Evolutionary conservation across 2,888 invertebrate species (phyloP).

Genomic region (Cephus sareptanus): DNA sequence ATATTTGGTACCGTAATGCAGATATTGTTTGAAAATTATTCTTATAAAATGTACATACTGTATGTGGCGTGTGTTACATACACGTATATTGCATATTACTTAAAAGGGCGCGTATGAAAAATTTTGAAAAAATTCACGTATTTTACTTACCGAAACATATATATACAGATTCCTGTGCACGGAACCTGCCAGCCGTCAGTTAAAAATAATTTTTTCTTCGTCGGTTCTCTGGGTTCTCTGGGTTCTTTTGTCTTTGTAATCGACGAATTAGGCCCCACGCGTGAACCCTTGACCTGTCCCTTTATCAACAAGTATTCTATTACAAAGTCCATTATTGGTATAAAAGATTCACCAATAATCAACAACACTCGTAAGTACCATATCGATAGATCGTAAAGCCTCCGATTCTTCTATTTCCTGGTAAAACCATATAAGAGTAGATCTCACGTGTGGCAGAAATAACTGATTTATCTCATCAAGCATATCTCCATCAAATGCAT

Average conservation of each 20-base stretch:
- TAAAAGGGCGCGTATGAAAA: neutral
- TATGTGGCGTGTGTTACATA: neutral
- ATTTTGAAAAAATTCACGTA: neutral
- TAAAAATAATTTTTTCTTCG: conserved; percentile 83
- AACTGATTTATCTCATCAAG: conserved; percentile 89
- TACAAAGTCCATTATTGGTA: neutral
- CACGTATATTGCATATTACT: neutral
- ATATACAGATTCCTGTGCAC: conserved; percentile 85
- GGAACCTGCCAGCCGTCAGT: conserved; percentile 87
- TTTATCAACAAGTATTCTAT: neutral
- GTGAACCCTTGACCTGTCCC: conserved; percentile 43
- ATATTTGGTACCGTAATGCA: no score
- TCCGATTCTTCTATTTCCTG: conserved; percentile 85
- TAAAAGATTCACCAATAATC: neutral
- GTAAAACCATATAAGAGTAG: conserved; percentile 89
- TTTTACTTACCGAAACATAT: conserved; percentile 76
- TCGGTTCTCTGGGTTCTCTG: conserved; percentile 46
- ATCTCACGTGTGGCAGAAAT: conserved; percentile 86
- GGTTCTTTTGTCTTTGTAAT: conserved; percentile 65
- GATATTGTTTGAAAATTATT: no score
- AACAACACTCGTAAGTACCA: conserved; percentile 42
- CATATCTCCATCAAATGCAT: conserved; percentile 92
- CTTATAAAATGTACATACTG: no score
- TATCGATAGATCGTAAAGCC: conserved; percentile 56
- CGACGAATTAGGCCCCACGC: conserved; percentile 43